These are phyloP conservation scores for Morone chrysops DNA, from an alignment of 2,113 vertebrate genomes.

Conservation along the genomic window DNA sequence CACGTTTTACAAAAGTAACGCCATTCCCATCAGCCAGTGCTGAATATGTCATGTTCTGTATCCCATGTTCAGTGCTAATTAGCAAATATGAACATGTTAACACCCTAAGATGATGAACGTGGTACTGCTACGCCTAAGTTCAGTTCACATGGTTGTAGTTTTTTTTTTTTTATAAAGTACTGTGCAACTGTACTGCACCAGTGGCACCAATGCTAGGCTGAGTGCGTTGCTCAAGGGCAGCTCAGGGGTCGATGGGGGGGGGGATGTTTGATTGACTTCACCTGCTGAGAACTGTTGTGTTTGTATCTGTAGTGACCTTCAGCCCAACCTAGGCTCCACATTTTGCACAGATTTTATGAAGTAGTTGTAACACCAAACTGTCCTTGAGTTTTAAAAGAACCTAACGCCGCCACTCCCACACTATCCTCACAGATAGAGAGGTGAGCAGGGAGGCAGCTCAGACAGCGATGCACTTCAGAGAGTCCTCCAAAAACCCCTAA, in stretches of 20 bases:
- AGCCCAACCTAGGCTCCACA: not conserved
- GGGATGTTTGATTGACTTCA: not conserved
- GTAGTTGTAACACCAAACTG: not conserved
- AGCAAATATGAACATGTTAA: too few species aligned
- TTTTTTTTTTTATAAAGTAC: too few species aligned
- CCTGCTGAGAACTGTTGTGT: not conserved
- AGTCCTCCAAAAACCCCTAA: constrained; percentile 91
- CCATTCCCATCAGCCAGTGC: not conserved
- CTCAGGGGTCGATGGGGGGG: too few species aligned
- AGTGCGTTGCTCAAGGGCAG: not conserved
- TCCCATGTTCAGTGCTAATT: too few species aligned
- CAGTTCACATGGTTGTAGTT: too few species aligned
- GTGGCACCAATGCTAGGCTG: too few species aligned
- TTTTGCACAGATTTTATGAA: not conserved
- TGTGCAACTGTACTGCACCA: too few species aligned
- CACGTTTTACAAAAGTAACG: too few species aligned
- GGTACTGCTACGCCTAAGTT: too few species aligned
- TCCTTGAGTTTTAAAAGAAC: not conserved
- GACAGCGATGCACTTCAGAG: constrained; percentile 88
- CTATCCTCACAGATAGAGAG: constrained; percentile 59
- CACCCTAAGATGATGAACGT: too few species aligned
- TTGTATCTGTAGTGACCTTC: not conserved
- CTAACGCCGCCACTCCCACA: constrained; percentile 28
- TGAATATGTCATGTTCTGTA: too few species aligned
- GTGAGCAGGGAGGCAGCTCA: constrained; percentile 71